Base-by-base conservation (phyloP, 1,140 invertebrate species). In the Nebria ingens region DNA sequence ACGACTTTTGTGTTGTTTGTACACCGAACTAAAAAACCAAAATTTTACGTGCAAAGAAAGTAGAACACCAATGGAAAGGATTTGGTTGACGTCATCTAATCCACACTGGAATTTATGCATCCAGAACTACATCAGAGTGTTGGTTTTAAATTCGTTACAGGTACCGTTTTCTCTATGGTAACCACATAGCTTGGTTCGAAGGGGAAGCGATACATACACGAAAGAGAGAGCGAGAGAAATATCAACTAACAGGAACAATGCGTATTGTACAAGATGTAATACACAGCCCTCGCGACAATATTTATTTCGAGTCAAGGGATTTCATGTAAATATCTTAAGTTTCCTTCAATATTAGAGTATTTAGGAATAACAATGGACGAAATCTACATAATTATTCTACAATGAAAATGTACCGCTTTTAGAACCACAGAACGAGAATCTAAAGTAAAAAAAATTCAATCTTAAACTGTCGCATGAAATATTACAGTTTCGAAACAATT, bases 261-360 rank as follows among this genome's bases (percentile, higher is more conserved):
- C 15, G 40, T 4, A 45, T 12, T 9, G 40, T 17, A 45, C 40
- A 45, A 45, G 9, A 45, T 45, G 9, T 17, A 45, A 45, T 9
- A 17, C 25, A 34, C n/a, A n/a, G n/a, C n/a, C 40, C 40, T 17
- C 40, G 15, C 9, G 40, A 45, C 40, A 45, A 45, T 45, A 45
- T 45, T 45, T 45, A 45, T 45, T 45, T 45, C 40, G 9, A 45
- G 40, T 4, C 17, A 17, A 9, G 40, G 9, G 17, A 45, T 34
- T 45, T 45, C 40, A 45, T 45, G 40, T 17, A 45, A 45, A 45
- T 45, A 45, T 17, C 9, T 17, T 45, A 45, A 29, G 25, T 29
- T 29, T 29, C 25, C 25, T 13, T 17, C 9, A 17, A 45, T 45
- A 45, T 45, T 45, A 45, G 17, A 17, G 17, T 17, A 45, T 45